A percentile compares a stretch with the other conserved stretches of the same genome.
Conservation (phyloP, 37 sponge, comb jelly and placozoan genomes). For the Halichondria panicea region DNA sequence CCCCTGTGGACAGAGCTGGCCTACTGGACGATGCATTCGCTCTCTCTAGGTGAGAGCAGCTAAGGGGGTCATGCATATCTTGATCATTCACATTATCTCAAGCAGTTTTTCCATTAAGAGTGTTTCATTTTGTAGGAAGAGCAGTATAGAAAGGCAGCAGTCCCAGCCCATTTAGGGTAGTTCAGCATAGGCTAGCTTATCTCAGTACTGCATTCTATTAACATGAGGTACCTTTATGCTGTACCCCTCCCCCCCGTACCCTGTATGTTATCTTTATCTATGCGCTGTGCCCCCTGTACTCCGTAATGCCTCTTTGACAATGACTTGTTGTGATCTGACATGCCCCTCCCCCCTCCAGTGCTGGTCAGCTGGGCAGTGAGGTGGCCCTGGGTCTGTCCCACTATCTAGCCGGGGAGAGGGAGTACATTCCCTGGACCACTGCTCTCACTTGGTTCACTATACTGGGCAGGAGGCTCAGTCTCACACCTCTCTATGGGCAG, state of each 20-base stretch:
- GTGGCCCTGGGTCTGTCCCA: slow-evolving; percentile 47
- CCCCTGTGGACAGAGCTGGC: slow-evolving; percentile 70
- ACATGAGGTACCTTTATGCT: no score
- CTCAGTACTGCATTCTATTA: no score
- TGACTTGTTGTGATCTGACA: no score
- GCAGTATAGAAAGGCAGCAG: background rate
- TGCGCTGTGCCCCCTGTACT: background rate
- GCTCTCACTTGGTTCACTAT: slow-evolving; percentile 37
- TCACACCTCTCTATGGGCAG: slow-evolving; percentile 50
- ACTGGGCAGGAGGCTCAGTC: slow-evolving; percentile 26
- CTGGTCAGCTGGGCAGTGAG: slow-evolving; percentile 47
- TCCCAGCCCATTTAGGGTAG: background rate
- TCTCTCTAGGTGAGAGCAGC: slow-evolving; percentile 66
- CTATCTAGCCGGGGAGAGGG: slow-evolving; percentile 56
- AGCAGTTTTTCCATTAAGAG: background rate
- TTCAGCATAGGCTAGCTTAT: no score
- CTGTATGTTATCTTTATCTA: background rate
- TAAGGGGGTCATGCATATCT: no score
- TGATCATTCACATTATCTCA: no score
- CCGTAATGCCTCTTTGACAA: no score
- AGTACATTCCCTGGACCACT: slow-evolving; percentile 75
- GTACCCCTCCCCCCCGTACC: no score
- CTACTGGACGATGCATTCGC: slow-evolving; percentile 86
- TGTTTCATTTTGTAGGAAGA: background rate
- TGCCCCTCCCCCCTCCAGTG: slow-evolving; percentile 25